Conservation (phyloP, 2,888 invertebrate species). For the Blastobasis adustella region DNA sequence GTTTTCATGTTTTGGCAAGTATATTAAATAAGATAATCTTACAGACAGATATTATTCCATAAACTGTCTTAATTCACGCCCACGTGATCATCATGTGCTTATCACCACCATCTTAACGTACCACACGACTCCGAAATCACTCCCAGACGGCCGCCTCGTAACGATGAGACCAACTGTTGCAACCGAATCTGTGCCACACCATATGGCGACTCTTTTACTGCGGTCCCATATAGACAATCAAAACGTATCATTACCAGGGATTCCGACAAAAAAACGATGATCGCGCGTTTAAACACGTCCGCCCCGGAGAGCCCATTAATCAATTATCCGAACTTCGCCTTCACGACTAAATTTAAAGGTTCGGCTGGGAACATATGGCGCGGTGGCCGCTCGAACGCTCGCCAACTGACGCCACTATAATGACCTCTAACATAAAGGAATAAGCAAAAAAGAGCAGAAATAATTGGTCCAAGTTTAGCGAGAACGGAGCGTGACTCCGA, state of each 20-base stretch:
- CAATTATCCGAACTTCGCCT: conserved; percentile 64
- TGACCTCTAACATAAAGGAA: conserved; percentile 53
- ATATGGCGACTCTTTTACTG: conserved; percentile 54
- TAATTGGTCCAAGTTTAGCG: conserved; percentile 65
- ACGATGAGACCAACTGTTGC: conserved; percentile 36
- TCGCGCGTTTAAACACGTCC: conserved; percentile 61
- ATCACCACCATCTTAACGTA: no score
- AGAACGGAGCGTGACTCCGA: conserved; percentile 63
- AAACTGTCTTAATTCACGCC: no score
- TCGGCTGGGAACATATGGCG: conserved; percentile 58
- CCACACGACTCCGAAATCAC: no score
- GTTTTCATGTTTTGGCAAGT: no score
- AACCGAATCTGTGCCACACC: conserved; percentile 51
- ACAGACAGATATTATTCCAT: no score
- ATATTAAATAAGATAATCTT: no score
- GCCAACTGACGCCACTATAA: conserved; percentile 68
- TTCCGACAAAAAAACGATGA: conserved; percentile 57
- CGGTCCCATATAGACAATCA: conserved; percentile 55
- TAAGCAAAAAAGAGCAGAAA: conserved; percentile 54
- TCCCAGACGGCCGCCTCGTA: conserved; percentile 14
- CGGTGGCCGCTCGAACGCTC: conserved; percentile 41
- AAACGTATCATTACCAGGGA: conserved; percentile 67
- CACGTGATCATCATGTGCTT: no score
- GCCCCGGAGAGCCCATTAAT: conserved; percentile 63
- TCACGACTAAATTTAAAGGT: conserved; percentile 60